Base-by-base conservation (phyloP, 1,140 invertebrate species). In the Aphidius gifuensis region DNA sequence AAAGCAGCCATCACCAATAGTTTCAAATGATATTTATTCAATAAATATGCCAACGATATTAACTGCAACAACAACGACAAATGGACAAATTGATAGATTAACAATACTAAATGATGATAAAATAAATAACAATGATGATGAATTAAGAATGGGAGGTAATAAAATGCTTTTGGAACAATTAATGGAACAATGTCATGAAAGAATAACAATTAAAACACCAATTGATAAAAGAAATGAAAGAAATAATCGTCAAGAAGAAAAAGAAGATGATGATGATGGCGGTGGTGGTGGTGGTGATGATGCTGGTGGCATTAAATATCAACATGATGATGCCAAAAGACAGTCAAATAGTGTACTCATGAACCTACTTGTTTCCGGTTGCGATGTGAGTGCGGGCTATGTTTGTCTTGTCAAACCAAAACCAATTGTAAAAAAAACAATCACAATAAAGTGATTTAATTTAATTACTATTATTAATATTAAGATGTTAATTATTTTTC, bases 321-420 rank as follows among this genome's bases (percentile, higher is more conserved):
- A 16, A 16, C 16, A 75, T 80, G 62, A 65, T 64, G 62, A 58
- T 68, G 50, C 62, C 43, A 61, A 61, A 67, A 80, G 73, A 64
- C 85, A 82, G 46, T 86, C 86, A 23, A 87, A 87, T 69, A 91
- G 90, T 78, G 92, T 95, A 70, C 85, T 95, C 65, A 92, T 94
- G 88, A 95, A 95, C 82, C 85, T 95, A 61, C 84, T 95, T 79
- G 90, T 94, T 77, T 93, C 91, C 83, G 92, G 92, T 72, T 92
- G 92, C 83, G 92, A 95, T 80, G 89, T 94, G 77, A 90, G 89
- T 84, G 91, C 92, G 67, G 92, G 92, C 67, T 95, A 95, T 79
- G 87, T 90, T 73, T 92, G 91, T 80, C 85, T 92, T 75, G 86
- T 89, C 69, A 89, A 90, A 68, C 85, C 80, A 57, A 79, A 78